Conservation (phyloP, 2,113 vertebrate species). For the Halcyon malimbica region DNA sequence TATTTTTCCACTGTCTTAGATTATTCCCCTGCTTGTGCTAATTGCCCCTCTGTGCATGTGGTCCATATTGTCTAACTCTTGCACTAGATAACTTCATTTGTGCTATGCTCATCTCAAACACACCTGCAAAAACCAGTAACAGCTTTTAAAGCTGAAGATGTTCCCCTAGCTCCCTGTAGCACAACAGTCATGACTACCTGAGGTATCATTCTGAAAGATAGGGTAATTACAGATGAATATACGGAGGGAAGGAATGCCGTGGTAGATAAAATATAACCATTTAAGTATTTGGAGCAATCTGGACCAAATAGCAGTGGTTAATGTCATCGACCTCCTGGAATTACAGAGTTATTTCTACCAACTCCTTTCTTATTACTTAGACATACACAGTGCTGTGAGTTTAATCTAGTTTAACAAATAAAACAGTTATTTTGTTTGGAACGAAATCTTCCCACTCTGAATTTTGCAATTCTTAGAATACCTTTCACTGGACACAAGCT, state of each 20-base stretch:
- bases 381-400: neutral
- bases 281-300: neutral
- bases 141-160: slow-evolving; percentile 65
- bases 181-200: slow-evolving; percentile 62
- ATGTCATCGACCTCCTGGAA: neutral
- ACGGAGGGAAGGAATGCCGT: neutral
- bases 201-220: slow-evolving; percentile 71
- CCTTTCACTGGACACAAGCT: neutral
- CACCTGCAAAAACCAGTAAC: slow-evolving; percentile 77
- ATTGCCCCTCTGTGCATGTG: slow-evolving; percentile 59
- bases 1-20: slow-evolving; percentile 65
- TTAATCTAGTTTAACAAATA: neutral
- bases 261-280: slow-evolving; percentile 18
- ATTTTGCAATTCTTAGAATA: neutral
- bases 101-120: slow-evolving; percentile 67
- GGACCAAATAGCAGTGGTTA: neutral
- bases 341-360: neutral
- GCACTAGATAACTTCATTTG: slow-evolving; percentile 67
- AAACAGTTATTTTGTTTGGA: neutral
- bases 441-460: neutral
- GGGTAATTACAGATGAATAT: slow-evolving; percentile 68
- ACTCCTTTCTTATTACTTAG: neutral
- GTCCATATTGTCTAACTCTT: slow-evolving; percentile 60
- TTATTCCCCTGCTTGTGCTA: slow-evolving; percentile 67
- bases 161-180: slow-evolving; percentile 62